phyloP scores from a whole-genome alignment of 2,888 invertebrate species.

The Nomada fabriciana region DNA sequence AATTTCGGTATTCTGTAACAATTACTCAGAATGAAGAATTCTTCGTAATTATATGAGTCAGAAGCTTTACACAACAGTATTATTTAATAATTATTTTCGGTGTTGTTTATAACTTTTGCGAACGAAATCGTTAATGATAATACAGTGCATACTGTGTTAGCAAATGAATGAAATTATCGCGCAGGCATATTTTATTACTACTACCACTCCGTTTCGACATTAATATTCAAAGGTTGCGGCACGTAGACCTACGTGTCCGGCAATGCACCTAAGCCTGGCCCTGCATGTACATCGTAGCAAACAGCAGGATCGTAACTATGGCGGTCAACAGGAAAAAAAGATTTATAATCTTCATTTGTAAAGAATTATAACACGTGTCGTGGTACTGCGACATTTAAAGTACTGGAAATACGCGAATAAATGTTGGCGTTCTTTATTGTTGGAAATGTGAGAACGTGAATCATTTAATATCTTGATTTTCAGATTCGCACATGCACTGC shows the following conservation, averaged over 20 bases:
- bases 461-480: not conserved
- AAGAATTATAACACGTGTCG: not conserved
- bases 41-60: not conserved
- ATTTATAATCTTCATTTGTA: slow-evolving; percentile 24
- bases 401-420: not conserved
- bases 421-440: not conserved
- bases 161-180: slow-evolving; percentile 20
- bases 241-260: slow-evolving; percentile 52
- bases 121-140: not conserved
- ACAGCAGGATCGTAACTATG: slow-evolving; percentile 1
- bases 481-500: no score
- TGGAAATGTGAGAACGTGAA: not conserved
- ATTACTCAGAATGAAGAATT: not conserved
- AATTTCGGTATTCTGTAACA: no score
- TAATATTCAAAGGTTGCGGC: slow-evolving; percentile 47
- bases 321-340: slow-evolving; percentile 37
- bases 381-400: slow-evolving; percentile 6
- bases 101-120: not conserved
- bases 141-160: not conserved
- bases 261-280: slow-evolving; percentile 18
- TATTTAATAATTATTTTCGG: not conserved
- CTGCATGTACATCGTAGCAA: not conserved
- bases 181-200: slow-evolving; percentile 13
- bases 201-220: slow-evolving; percentile 38
- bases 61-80: no score